Base-by-base conservation (phyloP, 2,888 invertebrate genomes). In the Tethea ocularis region DNA sequence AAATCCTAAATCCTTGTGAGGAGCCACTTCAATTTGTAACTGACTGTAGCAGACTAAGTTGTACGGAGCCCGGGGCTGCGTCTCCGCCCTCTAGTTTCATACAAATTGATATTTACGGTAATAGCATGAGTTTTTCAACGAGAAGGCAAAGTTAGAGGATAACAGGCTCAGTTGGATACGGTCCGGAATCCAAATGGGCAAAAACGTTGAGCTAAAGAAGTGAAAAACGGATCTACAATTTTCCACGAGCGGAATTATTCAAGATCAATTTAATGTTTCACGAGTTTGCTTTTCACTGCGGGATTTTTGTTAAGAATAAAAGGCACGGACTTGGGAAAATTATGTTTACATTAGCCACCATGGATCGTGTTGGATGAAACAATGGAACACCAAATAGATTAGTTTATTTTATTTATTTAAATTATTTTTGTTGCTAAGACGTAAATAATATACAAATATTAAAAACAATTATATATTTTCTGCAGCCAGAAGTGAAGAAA, bases 81-180 rank as follows among this genome's bases (percentile, higher is more conserved):
- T 79, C 82, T 80, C 87, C 88, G 81, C 89, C 89, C 86, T 84
- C 88, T 88, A 87, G 91, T 88, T 91, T 87, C 89, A 91, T 90
- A 89, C 89, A 91, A 93, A 93, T 93, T 92, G 93, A 92, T 93
- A 93, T 93, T 93, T 93, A 93, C 91, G 90, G 87, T 92, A 90
- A 93, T 90, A 88, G 91, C 87, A 72, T 67, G 89, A 90, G 89
- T 90, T 92, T 93, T 91, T 91, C 87, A 86, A 82, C 86, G 84
- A 77, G 81, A 84, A 83, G 81, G 83, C 83, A 84, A 89, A 90
- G 86, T 89, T 89, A 77, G 82, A 78, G 87, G 84, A 87, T 89
- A 89, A 89, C 87, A 84, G 87, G 87, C 89, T 86, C 83, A 84
- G 86, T 87, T 82, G 86, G 86, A 86, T 86, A 81, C 82, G 80